Conservation (phyloP, 2,797 vertebrate species). For the Poeciliopsis paucimaculata region DNA sequence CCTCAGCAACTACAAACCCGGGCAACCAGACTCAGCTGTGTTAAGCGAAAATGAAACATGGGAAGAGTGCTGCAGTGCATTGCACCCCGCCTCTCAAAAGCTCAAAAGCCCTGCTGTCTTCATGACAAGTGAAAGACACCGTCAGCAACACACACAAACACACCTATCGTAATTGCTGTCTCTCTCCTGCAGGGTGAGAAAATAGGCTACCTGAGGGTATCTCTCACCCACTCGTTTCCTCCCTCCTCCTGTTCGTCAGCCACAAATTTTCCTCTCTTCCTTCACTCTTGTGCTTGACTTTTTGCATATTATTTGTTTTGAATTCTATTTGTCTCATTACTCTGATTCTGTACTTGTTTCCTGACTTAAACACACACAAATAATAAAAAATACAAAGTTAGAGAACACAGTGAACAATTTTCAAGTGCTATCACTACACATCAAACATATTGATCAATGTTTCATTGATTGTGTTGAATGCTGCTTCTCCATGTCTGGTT, state of each 20-base stretch:
- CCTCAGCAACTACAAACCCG: constrained; percentile 13
- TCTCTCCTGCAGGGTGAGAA: constrained; percentile 67
- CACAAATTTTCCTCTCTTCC: constrained; percentile 9
- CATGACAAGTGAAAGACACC: constrained; percentile 27
- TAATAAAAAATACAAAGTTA: too few relatives aligned
- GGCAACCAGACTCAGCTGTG: constrained; percentile 19
- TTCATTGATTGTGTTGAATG: too few relatives aligned
- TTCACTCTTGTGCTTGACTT: background rate
- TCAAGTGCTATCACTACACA: too few relatives aligned
- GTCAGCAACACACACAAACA: constrained; percentile 36
- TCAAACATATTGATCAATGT: too few relatives aligned
- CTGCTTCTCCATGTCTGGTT: too few relatives aligned
- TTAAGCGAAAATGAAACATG: constrained; percentile 60
- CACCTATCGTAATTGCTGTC: constrained; percentile 64
- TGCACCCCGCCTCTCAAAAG: constrained; percentile 38
- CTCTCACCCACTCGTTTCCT: constrained; percentile 41
- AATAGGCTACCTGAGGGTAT: constrained; percentile 69
- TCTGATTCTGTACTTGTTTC: background rate
- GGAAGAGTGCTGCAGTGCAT: constrained; percentile 28
- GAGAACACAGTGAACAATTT: too few relatives aligned
- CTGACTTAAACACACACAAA: background rate
- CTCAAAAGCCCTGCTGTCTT: constrained; percentile 41
- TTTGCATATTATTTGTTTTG: constrained; percentile 17
- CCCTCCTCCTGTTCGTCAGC: constrained; percentile 26
- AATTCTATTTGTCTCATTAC: constrained; percentile 26